Evolutionary conservation across 2,113 vertebrate genomes (phyloP).

Genomic region (Prunella himalayana): DNA sequence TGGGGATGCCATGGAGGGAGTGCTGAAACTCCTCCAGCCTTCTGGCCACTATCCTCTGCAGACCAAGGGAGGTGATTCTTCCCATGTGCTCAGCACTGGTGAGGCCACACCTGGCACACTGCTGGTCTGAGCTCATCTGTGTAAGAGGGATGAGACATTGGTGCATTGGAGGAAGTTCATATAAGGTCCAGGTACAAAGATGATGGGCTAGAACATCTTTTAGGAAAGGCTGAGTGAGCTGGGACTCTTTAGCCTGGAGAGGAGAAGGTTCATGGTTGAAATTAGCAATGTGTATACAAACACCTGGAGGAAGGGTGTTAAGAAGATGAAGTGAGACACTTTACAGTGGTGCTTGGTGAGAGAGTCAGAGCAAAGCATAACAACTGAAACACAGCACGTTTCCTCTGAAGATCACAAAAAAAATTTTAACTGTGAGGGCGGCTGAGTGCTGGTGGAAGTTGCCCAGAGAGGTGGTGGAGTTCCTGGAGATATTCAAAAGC

Average conservation of each 20-base stretch:
- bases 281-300: background rate
- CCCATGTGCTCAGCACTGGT: background rate
- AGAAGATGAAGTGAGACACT: background rate
- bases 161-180: background rate
- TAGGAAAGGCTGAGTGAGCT: background rate
- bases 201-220: background rate
- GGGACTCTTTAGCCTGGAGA: background rate
- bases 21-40: background rate
- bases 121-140: background rate
- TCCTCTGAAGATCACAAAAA: background rate
- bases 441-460: background rate
- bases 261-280: background rate
- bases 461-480: background rate
- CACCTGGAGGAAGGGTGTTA: background rate
- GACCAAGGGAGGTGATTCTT: background rate
- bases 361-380: background rate
- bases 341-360: background rate
- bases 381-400: background rate
- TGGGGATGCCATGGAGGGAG: too few relatives aligned
- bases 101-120: background rate
- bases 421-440: background rate
- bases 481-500: background rate
- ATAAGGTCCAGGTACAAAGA: background rate
- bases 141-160: background rate
- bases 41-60: background rate